These are phyloP conservation scores for Platycheirus albimanus DNA, from an alignment of 2,888 invertebrate genomes.

Conservation along the genomic window DNA sequence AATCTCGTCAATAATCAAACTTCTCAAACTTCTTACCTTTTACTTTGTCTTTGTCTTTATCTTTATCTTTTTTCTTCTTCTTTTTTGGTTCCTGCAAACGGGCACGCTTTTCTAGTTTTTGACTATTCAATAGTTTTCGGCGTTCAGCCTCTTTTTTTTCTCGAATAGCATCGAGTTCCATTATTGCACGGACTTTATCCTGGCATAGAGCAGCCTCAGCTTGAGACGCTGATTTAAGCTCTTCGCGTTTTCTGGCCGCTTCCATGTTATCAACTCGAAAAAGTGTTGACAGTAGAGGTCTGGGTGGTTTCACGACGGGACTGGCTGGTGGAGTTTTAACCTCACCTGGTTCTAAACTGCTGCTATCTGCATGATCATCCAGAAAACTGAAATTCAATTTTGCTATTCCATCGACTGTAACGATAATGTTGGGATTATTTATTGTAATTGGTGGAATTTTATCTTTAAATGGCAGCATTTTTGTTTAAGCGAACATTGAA, in stretches of 20 bases:
- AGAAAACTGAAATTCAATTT: constrained; percentile 76
- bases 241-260: constrained; percentile 42
- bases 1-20: too few species aligned
- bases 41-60: constrained; percentile 75
- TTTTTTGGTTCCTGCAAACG: constrained; percentile 64
- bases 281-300: constrained; percentile 32
- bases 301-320: constrained; percentile 48
- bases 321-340: constrained; percentile 80
- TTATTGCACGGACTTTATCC: constrained; percentile 76
- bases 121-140: constrained; percentile 15
- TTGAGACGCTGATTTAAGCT: constrained; percentile 76
- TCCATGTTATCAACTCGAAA: constrained; percentile 20
- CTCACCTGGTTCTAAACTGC: constrained; percentile 80
- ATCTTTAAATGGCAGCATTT: constrained; percentile 33
- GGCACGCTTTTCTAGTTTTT: constrained; percentile 64
- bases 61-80: constrained; percentile 74
- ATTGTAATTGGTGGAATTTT: constrained; percentile 45
- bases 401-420: constrained; percentile 75
- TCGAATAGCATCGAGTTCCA: constrained; percentile 78
- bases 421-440: constrained; percentile 74
- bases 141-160: constrained; percentile 76
- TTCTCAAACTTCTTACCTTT: constrained; percentile 54
- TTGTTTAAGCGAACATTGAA: not conserved
- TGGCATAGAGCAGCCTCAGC: constrained; percentile 76
- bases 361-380: constrained; percentile 78